Base-by-base conservation (phyloP, 2,888 invertebrate genomes). In the Congeria kusceri region DNA sequence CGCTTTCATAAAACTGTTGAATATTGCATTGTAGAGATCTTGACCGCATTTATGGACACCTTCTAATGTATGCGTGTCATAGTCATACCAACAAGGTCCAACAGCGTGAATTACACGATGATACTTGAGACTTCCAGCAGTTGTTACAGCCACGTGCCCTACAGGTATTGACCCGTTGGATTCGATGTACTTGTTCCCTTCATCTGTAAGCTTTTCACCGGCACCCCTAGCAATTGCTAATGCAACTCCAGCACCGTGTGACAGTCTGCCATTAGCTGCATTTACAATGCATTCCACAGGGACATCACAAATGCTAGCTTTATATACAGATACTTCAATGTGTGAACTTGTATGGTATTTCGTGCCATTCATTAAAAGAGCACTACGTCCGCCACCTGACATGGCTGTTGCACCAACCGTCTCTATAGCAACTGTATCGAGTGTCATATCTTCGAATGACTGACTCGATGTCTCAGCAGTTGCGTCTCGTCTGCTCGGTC, bases 51-150 rank as follows among this genome's bases (percentile, higher is more conserved):
- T 5, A 9, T 46, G 1, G 0, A 61, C 44, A 0, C 44, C 23
- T 0, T 11, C 3, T 9, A 62, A 23, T 1, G 18, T 32, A n/a
- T 70, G 53, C 23, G 62, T 49, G 11, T 47, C 15, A 29, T 73
- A 73, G 23, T 73, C 61, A 25, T 18, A 49, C 73, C 73, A 73
- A 9, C 62, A n/a, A 18, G 73, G 73, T 13, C 73, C 73, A 28
- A 73, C 58, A 9, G 66, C 61, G 20, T 73, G 73, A 3, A 73
- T 64, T 2, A 71, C 71, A 57, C 58, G 32, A 4, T 20, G 28
- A 28, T 62, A 70, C 25, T 56, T 63, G 11, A 71, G 57, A 11
- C 4, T 18, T 7, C 71, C 71, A n/a, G 71, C 63, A 27, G 63
- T 71, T 18, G 71, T 64, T 0, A 20, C 23, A 15, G n/a, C 20